These are phyloP conservation scores for Tribolium freemani DNA, from an alignment of 2,888 invertebrate genomes.

Conservation along the genomic window DNA sequence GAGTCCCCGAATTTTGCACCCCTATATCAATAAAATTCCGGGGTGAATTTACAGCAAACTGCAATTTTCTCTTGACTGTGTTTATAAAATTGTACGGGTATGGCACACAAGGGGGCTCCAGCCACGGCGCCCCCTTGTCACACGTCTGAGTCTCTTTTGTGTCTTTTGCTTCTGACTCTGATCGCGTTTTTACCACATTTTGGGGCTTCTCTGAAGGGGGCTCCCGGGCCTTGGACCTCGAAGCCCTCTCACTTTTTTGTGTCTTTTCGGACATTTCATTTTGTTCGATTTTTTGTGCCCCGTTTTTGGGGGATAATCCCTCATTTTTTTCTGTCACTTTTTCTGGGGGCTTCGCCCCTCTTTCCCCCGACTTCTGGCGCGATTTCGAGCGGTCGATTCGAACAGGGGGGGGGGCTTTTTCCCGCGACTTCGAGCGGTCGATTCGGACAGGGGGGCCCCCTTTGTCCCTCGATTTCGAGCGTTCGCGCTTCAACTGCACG, in stretches of 20 bases:
- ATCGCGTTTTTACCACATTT: background rate
- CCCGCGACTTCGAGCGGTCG: background rate
- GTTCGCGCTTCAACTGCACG: slow-evolving; percentile 59
- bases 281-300: background rate
- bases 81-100: slow-evolving; percentile 75
- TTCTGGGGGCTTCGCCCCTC: background rate
- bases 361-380: no score
- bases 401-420: background rate
- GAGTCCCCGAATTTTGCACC: slow-evolving; percentile 51
- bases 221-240: background rate
- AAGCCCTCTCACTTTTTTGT: background rate
- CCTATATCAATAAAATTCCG: slow-evolving; percentile 54
- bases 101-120: slow-evolving; percentile 61
- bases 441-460: background rate
- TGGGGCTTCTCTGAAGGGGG: background rate
- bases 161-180: slow-evolving; percentile 23
- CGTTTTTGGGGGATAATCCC: background rate
- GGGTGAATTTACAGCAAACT: slow-evolving; percentile 56
- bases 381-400: background rate
- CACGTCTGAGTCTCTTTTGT: slow-evolving; percentile 50
- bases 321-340: no score
- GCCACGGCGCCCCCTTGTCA: slow-evolving; percentile 60
- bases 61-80: slow-evolving; percentile 73
- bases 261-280: background rate
- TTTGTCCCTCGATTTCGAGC: slow-evolving; percentile 56